Base-by-base conservation (phyloP, 1,140 invertebrate species). In the Ridgeia piscesae region DNA sequence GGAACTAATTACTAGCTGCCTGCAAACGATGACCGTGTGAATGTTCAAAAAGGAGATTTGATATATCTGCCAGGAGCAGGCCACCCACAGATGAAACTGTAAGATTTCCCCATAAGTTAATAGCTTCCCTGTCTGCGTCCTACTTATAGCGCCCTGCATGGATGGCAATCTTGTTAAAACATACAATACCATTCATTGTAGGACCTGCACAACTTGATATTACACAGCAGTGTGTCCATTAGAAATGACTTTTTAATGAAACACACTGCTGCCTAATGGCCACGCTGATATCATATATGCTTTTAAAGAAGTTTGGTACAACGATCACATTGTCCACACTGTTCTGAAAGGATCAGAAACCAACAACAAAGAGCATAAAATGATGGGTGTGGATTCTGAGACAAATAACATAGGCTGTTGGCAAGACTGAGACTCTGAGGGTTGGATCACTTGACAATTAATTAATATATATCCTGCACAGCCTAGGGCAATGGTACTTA, bases 231-330 rank as follows among this genome's bases (percentile, higher is more conserved):
- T 2, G 2, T 77, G 27, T 8, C 27, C 58, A 77, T 77, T 77
- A 77, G 58, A 77, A 77, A 77, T 77, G 58, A 77, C 58, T 77
- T 77, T 77, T 77, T 77, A 77, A 77, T 77, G 58, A 77, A 42
- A 77, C 58, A 4, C 27, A 27, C 27, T 21, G 21, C 48, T 50
- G 27, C 58, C 58, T 0, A 77, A 77, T 17, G 27, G 58, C 14
- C 58, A 77, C 17, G 27, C 17, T 77, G 8, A 77, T 77, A 77
- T 0, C 58, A 77, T 77, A 77, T 77, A 21, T 77, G 58, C 42
- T 77, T 27, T 4, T 77, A 77, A 27, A 77, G 17, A 77, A 31
- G 11, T 31, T 77, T 31, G 27, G 58, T 31, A 77, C 58, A 77
- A 77, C 58, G 27, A 77, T 31, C 58, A 77, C 27, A 77, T 77